Percentiles rank a stretch among this genome's conserved stretches.
phyloP scores from a whole-genome alignment of 2,113 vertebrate genomes.

The Alosa alosa region DNA sequence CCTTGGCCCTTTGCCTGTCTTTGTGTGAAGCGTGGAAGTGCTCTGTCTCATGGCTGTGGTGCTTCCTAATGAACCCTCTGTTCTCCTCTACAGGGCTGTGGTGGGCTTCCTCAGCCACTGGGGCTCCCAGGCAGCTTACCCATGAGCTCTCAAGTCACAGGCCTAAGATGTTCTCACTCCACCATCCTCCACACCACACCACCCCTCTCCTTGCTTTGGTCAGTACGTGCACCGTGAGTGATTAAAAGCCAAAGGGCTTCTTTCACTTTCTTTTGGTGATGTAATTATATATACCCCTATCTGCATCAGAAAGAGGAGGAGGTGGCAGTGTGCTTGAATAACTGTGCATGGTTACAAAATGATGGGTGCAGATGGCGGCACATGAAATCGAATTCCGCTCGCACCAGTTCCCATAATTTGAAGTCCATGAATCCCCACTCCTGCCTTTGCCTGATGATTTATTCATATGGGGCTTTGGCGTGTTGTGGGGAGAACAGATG shows the following conservation, averaged over 20 bases:
- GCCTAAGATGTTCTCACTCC: neutral
- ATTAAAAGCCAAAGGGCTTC: neutral
- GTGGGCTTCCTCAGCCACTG: neutral
- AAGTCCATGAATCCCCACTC: slow-evolving; percentile 28
- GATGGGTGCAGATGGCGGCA: neutral
- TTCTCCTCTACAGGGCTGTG: neutral
- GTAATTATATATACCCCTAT: neutral
- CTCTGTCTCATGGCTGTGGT: neutral
- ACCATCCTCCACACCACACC: too few species aligned
- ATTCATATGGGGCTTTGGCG: slow-evolving; percentile 31
- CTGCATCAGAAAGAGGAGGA: neutral
- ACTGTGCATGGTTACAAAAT: neutral
- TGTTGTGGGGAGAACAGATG: neutral
- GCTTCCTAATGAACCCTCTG: neutral
- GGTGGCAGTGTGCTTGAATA: neutral
- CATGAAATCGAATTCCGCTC: neutral
- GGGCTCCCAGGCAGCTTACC: neutral
- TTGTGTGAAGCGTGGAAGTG: neutral
- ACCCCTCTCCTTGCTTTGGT: too few species aligned
- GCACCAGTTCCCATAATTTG: slow-evolving; percentile 27
- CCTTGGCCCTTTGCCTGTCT: neutral
- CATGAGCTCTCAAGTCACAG: neutral
- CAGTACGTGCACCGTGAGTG: neutral
- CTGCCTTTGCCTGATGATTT: slow-evolving; percentile 30
- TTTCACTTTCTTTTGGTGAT: neutral